These are phyloP conservation scores for Archilochus colubris DNA, from an alignment of 2,113 vertebrate species.

Conservation along the genomic window DNA sequence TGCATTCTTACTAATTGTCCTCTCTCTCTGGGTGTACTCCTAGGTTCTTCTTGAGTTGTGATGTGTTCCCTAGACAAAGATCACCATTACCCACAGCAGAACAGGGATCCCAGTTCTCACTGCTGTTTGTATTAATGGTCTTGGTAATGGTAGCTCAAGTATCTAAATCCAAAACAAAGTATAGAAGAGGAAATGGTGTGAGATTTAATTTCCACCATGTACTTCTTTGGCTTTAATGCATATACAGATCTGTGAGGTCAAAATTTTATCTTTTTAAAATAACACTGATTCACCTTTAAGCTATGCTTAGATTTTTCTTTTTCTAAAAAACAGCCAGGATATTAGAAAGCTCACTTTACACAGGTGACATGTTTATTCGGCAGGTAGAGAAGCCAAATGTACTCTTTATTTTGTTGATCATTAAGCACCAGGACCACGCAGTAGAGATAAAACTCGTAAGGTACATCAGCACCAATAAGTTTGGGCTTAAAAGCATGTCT, in stretches of 20 bases:
- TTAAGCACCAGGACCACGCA: neutral
- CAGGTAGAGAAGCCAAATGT: neutral
- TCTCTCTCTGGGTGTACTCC: neutral
- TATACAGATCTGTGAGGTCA: neutral
- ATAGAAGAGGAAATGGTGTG: rapidly evolving
- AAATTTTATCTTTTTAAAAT: neutral
- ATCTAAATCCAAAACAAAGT: neutral
- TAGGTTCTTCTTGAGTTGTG: neutral
- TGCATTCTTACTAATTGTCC: neutral
- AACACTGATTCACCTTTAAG: neutral
- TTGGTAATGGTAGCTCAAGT: neutral
- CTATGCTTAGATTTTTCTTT: neutral
- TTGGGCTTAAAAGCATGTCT: neutral
- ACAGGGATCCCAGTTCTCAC: neutral
- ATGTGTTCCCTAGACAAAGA: neutral
- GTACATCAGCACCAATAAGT: neutral
- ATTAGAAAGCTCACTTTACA: neutral
- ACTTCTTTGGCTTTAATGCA: neutral
- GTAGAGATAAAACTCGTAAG: neutral
- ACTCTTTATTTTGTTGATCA: neutral
- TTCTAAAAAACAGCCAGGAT: neutral
- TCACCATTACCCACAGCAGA: neutral
- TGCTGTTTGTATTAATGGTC: neutral
- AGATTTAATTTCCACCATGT: neutral
- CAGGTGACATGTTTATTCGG: neutral